Evolutionary conservation across 2,888 invertebrate genomes (phyloP).

Genomic region (Ormyrus nitidulus): DNA sequence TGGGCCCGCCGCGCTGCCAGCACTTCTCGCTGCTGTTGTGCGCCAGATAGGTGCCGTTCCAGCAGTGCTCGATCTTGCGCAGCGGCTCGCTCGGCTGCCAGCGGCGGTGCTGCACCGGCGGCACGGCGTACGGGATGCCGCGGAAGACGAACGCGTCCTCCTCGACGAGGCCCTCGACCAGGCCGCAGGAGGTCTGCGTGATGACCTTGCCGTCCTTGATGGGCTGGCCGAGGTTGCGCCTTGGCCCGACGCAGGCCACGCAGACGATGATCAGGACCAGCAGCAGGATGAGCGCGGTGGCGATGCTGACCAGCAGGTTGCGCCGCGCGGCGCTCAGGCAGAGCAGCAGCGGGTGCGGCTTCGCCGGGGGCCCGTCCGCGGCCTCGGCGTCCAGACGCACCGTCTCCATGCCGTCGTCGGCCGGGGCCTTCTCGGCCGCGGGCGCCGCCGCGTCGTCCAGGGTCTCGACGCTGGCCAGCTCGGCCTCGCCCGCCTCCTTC

Average conservation of each 20-base stretch:
- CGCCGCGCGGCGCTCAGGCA: conserved; percentile 66
- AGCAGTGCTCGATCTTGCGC: conserved; percentile 83
- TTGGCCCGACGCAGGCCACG: conserved; percentile 79
- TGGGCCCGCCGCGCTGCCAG: conserved; percentile 83
- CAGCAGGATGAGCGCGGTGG: conserved; percentile 79
- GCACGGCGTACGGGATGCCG: conserved; percentile 88
- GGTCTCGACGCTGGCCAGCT: conserved; percentile 89
- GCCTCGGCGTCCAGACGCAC: conserved; percentile 80
- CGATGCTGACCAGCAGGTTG: conserved; percentile 82
- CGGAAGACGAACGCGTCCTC: conserved; percentile 88
- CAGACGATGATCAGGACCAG: conserved; percentile 81
- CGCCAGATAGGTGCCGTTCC: conserved; percentile 85
- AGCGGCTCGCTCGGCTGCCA: conserved; percentile 84
- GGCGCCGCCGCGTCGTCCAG: conserved; percentile 83
- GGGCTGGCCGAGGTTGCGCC: conserved; percentile 79
- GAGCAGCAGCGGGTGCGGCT: conserved; percentile 65
- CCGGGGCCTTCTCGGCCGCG: conserved; percentile 60
- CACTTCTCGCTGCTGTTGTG: conserved; percentile 83
- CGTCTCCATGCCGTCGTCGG: conserved; percentile 85
- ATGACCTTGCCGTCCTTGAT: conserved; percentile 84
- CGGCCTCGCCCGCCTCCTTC: conserved; percentile 79
- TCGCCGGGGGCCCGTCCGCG: conserved; percentile 70
- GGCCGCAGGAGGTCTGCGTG: conserved; percentile 86
- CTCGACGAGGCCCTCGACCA: conserved; percentile 86
- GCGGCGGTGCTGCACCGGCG: conserved; percentile 82